Conservation (phyloP, 2,888 invertebrate species). For the Synanthedon formicaeformis region DNA sequence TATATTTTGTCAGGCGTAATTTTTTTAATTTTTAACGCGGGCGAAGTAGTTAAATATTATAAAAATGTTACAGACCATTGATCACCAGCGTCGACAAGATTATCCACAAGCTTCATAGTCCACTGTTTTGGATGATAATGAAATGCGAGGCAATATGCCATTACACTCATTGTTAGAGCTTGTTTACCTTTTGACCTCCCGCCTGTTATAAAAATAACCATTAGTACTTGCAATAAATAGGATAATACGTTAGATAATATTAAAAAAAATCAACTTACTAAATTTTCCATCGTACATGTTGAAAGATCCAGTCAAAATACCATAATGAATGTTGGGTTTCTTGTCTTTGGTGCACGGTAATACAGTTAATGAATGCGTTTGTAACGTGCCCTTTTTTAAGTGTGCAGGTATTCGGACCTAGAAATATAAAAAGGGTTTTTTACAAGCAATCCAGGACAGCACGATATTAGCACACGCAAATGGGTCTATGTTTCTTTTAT, state of each 20-base stretch:
- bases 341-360: conserved; percentile 49
- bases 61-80: conserved; percentile 37
- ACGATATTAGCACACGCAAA: no score
- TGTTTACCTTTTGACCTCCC: conserved; percentile 53
- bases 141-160: conserved; percentile 70
- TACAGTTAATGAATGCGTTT: conserved; percentile 55
- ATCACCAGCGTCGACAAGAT: conserved; percentile 67
- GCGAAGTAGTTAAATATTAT: neutral
- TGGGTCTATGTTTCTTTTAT: no score
- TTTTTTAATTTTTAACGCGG: no score
- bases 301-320: conserved; percentile 49
- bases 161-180: conserved; percentile 70
- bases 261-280: conserved; percentile 23
- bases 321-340: conserved; percentile 43
- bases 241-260: no score
- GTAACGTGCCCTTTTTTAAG: conserved; percentile 40
- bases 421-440: neutral
- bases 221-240: neutral
- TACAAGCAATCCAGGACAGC: neutral
- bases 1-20: no score
- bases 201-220: conserved; percentile 19
- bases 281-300: conserved; percentile 57
- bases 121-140: conserved; percentile 72
- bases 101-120: conserved; percentile 72
- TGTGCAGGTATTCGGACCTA: conserved; percentile 41